Percentiles rank a stretch among this genome's conserved stretches.
Evolutionary conservation across 2,888 invertebrate genomes (phyloP).

Genomic region (Parasteatoda lunata): DNA sequence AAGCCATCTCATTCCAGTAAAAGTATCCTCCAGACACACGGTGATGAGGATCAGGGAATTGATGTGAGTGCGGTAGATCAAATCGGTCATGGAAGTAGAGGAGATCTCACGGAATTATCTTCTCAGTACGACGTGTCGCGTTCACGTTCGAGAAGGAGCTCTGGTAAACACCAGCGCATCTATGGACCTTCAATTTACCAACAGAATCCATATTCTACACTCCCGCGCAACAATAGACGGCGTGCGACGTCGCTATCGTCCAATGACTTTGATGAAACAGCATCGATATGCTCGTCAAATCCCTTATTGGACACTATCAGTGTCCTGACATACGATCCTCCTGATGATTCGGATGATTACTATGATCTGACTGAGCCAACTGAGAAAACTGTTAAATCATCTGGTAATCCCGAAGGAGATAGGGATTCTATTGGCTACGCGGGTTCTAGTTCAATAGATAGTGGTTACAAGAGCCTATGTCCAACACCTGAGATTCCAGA

Average conservation of each 20-base stretch:
- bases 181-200: slow-evolving; percentile 31
- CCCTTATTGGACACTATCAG: slow-evolving; percentile 74
- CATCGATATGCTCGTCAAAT: slow-evolving; percentile 68
- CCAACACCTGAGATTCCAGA: slow-evolving; percentile 73
- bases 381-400: slow-evolving; percentile 23
- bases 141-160: slow-evolving; percentile 25
- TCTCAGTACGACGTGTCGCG: slow-evolving; percentile 24
- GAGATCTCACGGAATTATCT: background rate
- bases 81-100: background rate
- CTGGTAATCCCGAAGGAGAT: slow-evolving; percentile 70
- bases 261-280: slow-evolving; percentile 33
- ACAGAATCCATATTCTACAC: slow-evolving; percentile 15
- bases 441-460: slow-evolving; percentile 74
- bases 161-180: slow-evolving; percentile 22
- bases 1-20: slow-evolving; percentile 34
- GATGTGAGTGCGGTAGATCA: slow-evolving; percentile 29
- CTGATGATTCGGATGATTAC: slow-evolving; percentile 71
- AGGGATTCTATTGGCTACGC: slow-evolving; percentile 73
- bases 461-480: slow-evolving; percentile 74
- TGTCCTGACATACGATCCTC: slow-evolving; percentile 71
- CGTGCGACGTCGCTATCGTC: background rate
- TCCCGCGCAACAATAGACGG: slow-evolving; percentile 21
- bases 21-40: slow-evolving; percentile 9
- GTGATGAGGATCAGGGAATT: slow-evolving; percentile 34
- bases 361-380: slow-evolving; percentile 58